Conservation (phyloP, 2,113 vertebrate species). For the Anas platyrhynchos region DNA sequence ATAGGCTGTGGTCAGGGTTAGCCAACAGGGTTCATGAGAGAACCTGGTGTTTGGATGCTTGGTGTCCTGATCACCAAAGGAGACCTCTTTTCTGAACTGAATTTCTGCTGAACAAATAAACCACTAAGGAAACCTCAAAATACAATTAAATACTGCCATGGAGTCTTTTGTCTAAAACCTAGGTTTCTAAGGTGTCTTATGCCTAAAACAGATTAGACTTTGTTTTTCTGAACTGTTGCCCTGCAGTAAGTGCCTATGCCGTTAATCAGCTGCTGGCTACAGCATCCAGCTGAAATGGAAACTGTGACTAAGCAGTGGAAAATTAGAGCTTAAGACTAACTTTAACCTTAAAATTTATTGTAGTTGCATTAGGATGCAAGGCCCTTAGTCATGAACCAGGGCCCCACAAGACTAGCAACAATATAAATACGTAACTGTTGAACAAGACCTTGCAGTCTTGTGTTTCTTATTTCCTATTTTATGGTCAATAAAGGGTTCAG, state of each 20-base stretch:
- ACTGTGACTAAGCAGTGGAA: background rate
- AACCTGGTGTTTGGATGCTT: background rate
- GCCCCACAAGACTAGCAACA: background rate
- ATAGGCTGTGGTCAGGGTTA: background rate
- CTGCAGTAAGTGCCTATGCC: background rate
- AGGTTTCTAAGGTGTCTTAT: background rate
- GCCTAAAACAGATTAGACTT: background rate
- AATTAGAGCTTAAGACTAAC: background rate
- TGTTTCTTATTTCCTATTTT: background rate
- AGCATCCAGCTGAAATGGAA: background rate
- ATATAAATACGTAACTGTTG: background rate
- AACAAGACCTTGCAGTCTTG: background rate
- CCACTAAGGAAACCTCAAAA: background rate
- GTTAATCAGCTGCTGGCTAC: background rate
- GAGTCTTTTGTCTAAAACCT: background rate
- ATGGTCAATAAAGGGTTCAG: background rate
- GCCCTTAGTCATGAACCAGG: background rate
- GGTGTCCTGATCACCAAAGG: background rate
- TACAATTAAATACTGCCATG: rapidly evolving
- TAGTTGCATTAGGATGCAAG: background rate
- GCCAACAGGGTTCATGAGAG: background rate
- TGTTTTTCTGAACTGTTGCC: background rate
- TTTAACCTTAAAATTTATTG: background rate
- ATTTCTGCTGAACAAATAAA: background rate
- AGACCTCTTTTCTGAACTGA: background rate